phyloP scores from a whole-genome alignment of 2,888 invertebrate genomes.

The Drosophila melanosoma region DNA sequence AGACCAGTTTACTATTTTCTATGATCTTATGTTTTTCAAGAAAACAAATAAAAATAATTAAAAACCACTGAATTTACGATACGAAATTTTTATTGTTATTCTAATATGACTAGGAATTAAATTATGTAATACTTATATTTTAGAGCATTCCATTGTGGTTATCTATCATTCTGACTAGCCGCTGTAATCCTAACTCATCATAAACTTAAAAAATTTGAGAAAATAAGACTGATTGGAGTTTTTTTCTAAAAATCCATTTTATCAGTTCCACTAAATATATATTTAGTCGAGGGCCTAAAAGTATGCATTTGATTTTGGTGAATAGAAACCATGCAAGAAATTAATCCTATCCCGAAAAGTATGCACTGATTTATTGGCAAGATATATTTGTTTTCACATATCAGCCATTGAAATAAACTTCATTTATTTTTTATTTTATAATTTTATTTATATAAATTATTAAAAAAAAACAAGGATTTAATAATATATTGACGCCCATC shows the following conservation, averaged over 20 bases:
- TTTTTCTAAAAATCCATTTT: neutral
- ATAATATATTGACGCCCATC: accelerated
- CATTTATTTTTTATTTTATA: too few species aligned
- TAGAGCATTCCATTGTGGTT: neutral
- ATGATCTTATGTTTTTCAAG: too few species aligned
- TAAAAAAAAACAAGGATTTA: neutral
- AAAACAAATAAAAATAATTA: too few species aligned
- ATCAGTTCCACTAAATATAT: neutral
- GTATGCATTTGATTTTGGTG: neutral
- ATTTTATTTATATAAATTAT: neutral
- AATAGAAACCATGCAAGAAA: accelerated
- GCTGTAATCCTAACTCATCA: neutral
- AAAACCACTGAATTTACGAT: neutral
- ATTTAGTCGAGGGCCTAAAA: neutral
- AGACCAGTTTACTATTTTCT: too few species aligned
- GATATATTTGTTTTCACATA: neutral
- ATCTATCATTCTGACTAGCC: neutral
- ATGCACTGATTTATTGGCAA: neutral
- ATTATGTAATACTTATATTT: neutral
- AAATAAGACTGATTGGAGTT: neutral
- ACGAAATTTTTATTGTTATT: neutral
- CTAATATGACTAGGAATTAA: neutral
- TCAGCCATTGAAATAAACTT: neutral
- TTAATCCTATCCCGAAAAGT: neutral
- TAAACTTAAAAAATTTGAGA: neutral